These are phyloP conservation scores for Ornithoptera alexandrae DNA, from an alignment of 2,888 invertebrate genomes.

Conservation along the genomic window DNA sequence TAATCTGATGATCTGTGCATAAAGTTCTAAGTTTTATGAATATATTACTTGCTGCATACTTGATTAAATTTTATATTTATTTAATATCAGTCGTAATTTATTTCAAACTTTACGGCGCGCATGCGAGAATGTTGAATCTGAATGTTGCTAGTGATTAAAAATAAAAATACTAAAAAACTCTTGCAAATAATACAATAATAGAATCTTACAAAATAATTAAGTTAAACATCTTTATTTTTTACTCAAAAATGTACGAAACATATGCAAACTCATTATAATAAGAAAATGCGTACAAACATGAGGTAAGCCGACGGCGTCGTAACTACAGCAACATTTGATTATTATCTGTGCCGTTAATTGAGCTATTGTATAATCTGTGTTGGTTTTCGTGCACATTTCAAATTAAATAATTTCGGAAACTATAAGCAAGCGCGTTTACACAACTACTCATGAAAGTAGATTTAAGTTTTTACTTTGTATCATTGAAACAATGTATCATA, in stretches of 20 bases:
- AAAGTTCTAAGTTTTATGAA: neutral
- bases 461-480: neutral
- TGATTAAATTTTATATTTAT: too few relatives aligned
- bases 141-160: too few relatives aligned
- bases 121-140: too few relatives aligned
- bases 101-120: too few relatives aligned
- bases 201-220: neutral
- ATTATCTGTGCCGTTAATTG: slow-evolving; percentile 24
- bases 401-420: neutral
- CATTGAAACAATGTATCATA: neutral
- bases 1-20: neutral
- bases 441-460: neutral
- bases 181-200: neutral
- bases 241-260: slow-evolving; percentile 13
- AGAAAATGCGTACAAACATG: slow-evolving; percentile 6
- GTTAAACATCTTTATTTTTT: neutral
- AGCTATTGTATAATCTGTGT: slow-evolving; percentile 21
- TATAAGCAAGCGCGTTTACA: neutral
- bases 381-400: slow-evolving; percentile 10
- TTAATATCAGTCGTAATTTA: too few relatives aligned
- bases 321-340: slow-evolving; percentile 20
- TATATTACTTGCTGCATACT: neutral
- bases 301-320: slow-evolving; percentile 20
- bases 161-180: neutral
- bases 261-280: neutral